A percentile compares a stretch with the other conserved stretches of the same genome.
phyloP scores from a whole-genome alignment of 2,113 vertebrate genomes.

The Pseudorhombus dupliciocellatus region DNA sequence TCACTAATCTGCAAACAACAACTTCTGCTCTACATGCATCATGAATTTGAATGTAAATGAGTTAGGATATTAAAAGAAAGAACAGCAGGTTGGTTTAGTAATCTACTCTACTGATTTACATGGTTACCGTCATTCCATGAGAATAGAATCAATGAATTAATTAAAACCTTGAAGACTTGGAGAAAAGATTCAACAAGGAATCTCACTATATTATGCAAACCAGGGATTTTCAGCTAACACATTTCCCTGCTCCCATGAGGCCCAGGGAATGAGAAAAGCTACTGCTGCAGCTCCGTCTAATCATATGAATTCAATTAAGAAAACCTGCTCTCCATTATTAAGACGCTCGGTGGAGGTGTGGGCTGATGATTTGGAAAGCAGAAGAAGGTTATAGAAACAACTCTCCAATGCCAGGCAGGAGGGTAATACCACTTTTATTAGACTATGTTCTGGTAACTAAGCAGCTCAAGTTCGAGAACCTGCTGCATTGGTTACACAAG shows the following conservation, averaged over 20 bases:
- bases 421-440: slow-evolving; percentile 50
- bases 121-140: too few species aligned
- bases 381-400: slow-evolving; percentile 33
- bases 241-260: slow-evolving; percentile 31
- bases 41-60: slow-evolving; percentile 34
- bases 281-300: slow-evolving; percentile 39
- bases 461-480: slow-evolving; percentile 13
- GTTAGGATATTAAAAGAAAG: not conserved
- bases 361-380: slow-evolving; percentile 33
- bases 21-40: slow-evolving; percentile 9
- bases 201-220: slow-evolving; percentile 31
- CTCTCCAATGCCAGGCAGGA: slow-evolving; percentile 23
- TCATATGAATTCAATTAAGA: slow-evolving; percentile 64
- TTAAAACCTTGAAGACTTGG: too few species aligned
- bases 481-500: not conserved
- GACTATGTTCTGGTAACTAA: slow-evolving; percentile 25
- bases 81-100: slow-evolving; percentile 5
- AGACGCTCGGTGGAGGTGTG: slow-evolving; percentile 36
- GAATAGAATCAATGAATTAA: too few species aligned
- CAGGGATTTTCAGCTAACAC: slow-evolving; percentile 24
- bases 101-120: slow-evolving; percentile 6
- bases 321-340: slow-evolving; percentile 41
- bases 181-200: not conserved
- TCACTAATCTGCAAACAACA: slow-evolving; percentile 26
- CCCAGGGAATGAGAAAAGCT: slow-evolving; percentile 32